These are phyloP conservation scores for Lasioglossum vierecki DNA, from an alignment of 2,888 invertebrate species.

Conservation along the genomic window DNA sequence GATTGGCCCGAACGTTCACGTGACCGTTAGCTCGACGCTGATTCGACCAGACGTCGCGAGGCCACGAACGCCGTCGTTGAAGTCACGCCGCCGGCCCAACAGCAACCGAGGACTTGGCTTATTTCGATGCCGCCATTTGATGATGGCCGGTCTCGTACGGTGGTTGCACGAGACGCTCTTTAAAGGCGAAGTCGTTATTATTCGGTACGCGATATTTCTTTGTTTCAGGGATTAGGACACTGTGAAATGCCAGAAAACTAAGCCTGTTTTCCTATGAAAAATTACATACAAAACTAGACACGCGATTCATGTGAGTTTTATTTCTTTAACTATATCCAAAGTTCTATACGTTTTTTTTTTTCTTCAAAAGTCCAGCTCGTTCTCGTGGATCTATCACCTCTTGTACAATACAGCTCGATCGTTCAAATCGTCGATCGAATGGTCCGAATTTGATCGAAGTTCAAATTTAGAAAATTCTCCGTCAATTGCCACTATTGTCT, in stretches of 20 bases:
- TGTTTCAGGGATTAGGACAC: background rate
- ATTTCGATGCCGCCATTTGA: slow-evolving; percentile 64
- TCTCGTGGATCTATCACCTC: background rate
- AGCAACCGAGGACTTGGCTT: slow-evolving; percentile 57
- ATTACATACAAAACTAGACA: background rate
- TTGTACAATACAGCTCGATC: background rate
- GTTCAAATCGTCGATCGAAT: background rate
- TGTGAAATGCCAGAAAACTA: background rate
- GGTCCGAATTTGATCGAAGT: too few species aligned
- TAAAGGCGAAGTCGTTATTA: slow-evolving; percentile 22
- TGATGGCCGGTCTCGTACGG: slow-evolving; percentile 65
- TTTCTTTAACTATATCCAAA: background rate
- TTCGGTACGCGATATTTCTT: slow-evolving; percentile 16
- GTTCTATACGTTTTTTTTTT: background rate
- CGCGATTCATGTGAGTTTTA: slow-evolving; percentile 3
- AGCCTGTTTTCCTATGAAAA: background rate
- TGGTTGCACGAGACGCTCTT: slow-evolving; percentile 39
- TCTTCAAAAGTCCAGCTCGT: background rate
- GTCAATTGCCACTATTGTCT: background rate
- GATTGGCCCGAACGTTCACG: slow-evolving; percentile 82
- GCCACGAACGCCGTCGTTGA: slow-evolving; percentile 83
- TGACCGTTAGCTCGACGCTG: slow-evolving; percentile 79
- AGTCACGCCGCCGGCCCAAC: slow-evolving; percentile 76
- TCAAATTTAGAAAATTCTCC: background rate
- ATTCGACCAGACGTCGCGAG: slow-evolving; percentile 84